Percentiles rank a stretch among this genome's conserved stretches.
Conservation (phyloP, 2,113 vertebrate species). For the Uria lomvia region DNA sequence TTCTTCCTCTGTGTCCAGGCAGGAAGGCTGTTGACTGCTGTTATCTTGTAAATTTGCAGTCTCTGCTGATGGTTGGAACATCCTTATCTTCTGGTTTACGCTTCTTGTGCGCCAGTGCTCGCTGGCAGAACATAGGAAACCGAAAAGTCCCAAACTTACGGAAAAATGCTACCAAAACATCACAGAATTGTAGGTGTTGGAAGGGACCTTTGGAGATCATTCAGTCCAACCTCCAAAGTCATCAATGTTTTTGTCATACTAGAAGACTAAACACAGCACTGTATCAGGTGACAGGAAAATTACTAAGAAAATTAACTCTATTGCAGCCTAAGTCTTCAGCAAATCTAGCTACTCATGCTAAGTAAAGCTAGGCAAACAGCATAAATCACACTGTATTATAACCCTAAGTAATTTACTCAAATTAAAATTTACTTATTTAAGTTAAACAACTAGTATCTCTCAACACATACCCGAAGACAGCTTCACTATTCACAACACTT, state of each 20-base stretch:
- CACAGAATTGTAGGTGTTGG: neutral
- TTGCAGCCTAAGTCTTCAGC: neutral
- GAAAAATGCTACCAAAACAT: neutral
- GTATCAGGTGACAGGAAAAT: neutral
- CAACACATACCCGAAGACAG: neutral
- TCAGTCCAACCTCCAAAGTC: neutral
- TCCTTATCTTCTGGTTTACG: neutral
- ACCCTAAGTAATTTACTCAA: neutral
- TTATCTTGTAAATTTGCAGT: neutral
- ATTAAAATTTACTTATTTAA: neutral
- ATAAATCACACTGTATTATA: neutral
- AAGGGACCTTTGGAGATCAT: neutral
- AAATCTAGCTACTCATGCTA: neutral
- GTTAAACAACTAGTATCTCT: neutral
- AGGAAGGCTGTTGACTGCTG: neutral
- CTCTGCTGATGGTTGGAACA: neutral
- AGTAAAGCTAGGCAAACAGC: neutral
- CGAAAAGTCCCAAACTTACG: neutral
- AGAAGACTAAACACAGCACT: neutral
- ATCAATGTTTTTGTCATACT: neutral
- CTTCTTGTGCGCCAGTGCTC: neutral
- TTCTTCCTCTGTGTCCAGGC: neutral
- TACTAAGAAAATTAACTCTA: neutral
- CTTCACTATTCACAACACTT: neutral
- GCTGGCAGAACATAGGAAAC: neutral